Base-by-base conservation (phyloP, 2,113 vertebrate species). In the Rousettus leschenaultii region DNA sequence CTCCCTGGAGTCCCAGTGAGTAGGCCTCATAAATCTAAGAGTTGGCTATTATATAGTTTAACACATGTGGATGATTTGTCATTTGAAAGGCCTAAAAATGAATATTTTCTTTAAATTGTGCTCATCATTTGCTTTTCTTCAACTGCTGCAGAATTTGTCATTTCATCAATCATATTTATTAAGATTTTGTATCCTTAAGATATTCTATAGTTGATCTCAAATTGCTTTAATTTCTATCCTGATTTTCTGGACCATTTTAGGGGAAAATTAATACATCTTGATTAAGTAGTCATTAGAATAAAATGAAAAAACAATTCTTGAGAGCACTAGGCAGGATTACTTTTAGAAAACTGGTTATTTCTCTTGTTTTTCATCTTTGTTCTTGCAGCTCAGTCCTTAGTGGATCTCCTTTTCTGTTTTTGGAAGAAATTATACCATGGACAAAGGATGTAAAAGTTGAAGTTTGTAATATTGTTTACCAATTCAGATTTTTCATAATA, bases 271-370 rank as follows among this genome's bases (percentile, higher is more conserved):
- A 97, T 97, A 93, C 68, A 89, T 89, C 73, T 97, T 95, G 96
- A 97, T 97, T 96, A 97, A 97, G 85, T 75, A 96, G 80, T 97
- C 92, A 96, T 98, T 97, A 97, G 97, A 95, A 57, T 86, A 95
- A 97, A 97, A 96, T 66, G 86, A 97, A 94, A 92, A 98, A 96
- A 95, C 88, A 95, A 95, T 96, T 90, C 94, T 97, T 95, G 77
- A 79, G 95, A 96, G 95, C 94, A 94, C 19, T 26, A 71, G 55
- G 63, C 5, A 48, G 90, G 77, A 95, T 97, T 95, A 94, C 26
- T 45, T 91, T 85, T 11, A 57, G 43, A 95, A 83, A 70, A 10
- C 74, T 83, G n/a, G 16, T 96, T 96, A 95, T 96, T 97, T 95
- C 85, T 74, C 94, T 57, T 92, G 68, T 94, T 96, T 94, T 91